A percentile compares a stretch with the other conserved stretches of the same genome.
phyloP scores from a whole-genome alignment of 2,113 vertebrate species.

The Benitochromis conjunctus region DNA sequence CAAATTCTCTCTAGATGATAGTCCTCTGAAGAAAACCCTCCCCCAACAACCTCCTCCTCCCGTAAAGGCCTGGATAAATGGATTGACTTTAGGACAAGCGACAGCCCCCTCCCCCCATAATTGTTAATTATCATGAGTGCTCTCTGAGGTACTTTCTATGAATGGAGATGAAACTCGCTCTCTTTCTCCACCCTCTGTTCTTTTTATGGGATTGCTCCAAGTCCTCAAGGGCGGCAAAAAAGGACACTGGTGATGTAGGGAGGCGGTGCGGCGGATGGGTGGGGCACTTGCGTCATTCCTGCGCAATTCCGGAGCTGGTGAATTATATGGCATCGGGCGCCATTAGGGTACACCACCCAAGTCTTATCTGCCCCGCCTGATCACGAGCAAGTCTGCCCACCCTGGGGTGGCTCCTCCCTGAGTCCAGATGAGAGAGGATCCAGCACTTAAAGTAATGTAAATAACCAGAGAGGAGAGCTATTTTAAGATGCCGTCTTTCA shows the following conservation, averaged over 20 bases:
- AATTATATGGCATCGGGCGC: slow-evolving; percentile 18
- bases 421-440: slow-evolving; percentile 42
- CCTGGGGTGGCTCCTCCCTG: slow-evolving; percentile 30
- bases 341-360: slow-evolving; percentile 17
- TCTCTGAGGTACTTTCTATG: slow-evolving; percentile 60
- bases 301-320: background rate
- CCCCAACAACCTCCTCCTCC: background rate
- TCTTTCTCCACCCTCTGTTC: slow-evolving; percentile 27
- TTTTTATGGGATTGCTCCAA: slow-evolving; percentile 70
- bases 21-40: background rate
- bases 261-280: slow-evolving; percentile 31
- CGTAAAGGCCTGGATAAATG: slow-evolving; percentile 52
- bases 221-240: slow-evolving; percentile 65
- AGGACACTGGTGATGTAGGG: slow-evolving; percentile 47
- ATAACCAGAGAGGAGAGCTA: slow-evolving; percentile 61
- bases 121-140: slow-evolving; percentile 77
- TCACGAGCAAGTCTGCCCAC: slow-evolving; percentile 25
- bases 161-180: slow-evolving; percentile 45
- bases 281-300: slow-evolving; percentile 56
- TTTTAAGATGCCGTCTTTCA: slow-evolving; percentile 70
- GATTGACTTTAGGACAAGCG: slow-evolving; percentile 62
- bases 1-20: slow-evolving; percentile 11
- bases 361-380: slow-evolving; percentile 16
- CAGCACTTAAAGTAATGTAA: slow-evolving; percentile 75
- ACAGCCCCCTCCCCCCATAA: slow-evolving; percentile 53